Base-by-base conservation (phyloP, 2,797 vertebrate species). In the Ataeniobius toweri region DNA sequence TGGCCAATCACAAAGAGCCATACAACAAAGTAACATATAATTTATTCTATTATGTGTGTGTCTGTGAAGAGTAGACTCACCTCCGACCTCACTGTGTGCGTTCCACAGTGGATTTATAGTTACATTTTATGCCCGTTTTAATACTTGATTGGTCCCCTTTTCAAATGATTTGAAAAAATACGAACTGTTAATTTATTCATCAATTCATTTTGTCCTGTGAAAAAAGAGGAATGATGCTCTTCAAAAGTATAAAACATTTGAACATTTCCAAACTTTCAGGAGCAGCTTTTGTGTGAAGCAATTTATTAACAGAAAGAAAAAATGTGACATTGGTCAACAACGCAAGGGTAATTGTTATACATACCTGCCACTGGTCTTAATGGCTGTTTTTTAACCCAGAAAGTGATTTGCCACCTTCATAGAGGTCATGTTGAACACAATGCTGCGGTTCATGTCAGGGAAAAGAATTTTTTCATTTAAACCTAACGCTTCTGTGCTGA, bases 21-120 rank as follows among this genome's bases (percentile, higher is more conserved):
- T 7, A 9, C 24, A 14, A 68, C 18, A 75, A 41, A 41, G 18
- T 18, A 65, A 81, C 59, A 28, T 61, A 51, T 58, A 61, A 68
- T 81, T 75, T 74, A 56, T 80, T 81, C 9, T 22, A 79, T 78
- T 36, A 53, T 18, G 44, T 69, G 67, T n/a, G 41, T 78, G 10
- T 50, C 8, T 79, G 28, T 73, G 26, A 48, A 75, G 51, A 48
- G 12, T 36, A 56, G 67, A 68, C 22, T 81, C 46, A 69, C 67
- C 73, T 72, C 36, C 71, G 41, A 53, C 26, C 48, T 53, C 67
- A 28, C 8, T 71, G 50, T 70, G 39, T 59, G 70, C 36, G 16
- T 71, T 36, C n/a, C 51, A 14, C 22, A 18, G 12, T 58, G 59
- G 20, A 51, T 76, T 73, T 36, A 22, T 36, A 59, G 73, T 79